A percentile compares a stretch with the other conserved stretches of the same genome.
phyloP scores from a whole-genome alignment of 2,888 invertebrate species.

The Lasioglossum vierecki region DNA sequence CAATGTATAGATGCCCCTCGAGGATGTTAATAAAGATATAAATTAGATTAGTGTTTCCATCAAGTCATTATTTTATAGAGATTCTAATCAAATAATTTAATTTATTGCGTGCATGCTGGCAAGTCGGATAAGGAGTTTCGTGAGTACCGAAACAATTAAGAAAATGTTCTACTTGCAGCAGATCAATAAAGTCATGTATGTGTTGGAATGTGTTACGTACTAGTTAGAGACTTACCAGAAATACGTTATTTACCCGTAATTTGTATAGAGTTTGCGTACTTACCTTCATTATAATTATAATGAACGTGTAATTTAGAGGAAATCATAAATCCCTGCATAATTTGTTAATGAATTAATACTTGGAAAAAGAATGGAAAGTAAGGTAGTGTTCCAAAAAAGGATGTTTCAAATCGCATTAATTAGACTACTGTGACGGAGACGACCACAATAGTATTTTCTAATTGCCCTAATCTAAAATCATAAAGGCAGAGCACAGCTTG shows the following conservation, averaged over 20 bases:
- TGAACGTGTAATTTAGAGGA: not conserved
- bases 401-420: not conserved
- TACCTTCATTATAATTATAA: not conserved
- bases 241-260: not conserved
- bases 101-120: constrained; percentile 16
- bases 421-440: too few relatives aligned
- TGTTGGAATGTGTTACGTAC: not conserved
- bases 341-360: not conserved
- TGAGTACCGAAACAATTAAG: constrained; percentile 14
- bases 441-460: too few relatives aligned
- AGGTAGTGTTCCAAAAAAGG: not conserved
- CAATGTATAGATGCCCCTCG: not conserved
- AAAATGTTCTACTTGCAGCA: not conserved
- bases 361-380: not conserved
- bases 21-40: not conserved
- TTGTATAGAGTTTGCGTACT: not conserved
- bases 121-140: constrained; percentile 3
- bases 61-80: not conserved
- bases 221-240: not conserved
- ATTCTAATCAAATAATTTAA: constrained; percentile 9
- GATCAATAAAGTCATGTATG: constrained; percentile 15
- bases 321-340: not conserved
- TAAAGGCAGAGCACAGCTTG: too few relatives aligned
- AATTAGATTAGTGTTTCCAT: not conserved
- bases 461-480: too few relatives aligned